phyloP scores from a whole-genome alignment of 2,888 invertebrate species.

The Ptilodon capucinus region DNA sequence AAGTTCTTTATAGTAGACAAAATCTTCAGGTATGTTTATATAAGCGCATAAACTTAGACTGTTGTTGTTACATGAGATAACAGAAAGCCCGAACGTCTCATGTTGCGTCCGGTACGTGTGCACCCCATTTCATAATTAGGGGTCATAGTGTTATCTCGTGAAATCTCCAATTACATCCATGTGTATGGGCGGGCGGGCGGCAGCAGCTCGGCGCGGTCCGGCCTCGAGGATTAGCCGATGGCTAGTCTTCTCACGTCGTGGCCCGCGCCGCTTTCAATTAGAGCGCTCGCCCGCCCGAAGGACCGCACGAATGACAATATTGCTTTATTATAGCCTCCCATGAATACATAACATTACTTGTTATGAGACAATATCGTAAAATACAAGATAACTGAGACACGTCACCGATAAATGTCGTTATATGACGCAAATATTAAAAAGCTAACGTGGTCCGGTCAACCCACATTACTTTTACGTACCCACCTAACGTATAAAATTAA shows the following conservation, averaged over 20 bases:
- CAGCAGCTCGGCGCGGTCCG: conserved; percentile 35
- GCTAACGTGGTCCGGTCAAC: conserved; percentile 23
- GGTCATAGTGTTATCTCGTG: conserved; percentile 76
- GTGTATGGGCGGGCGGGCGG: conserved; percentile 42
- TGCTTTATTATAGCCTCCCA: conserved; percentile 61
- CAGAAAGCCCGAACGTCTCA: conserved; percentile 27
- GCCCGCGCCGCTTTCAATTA: conserved; percentile 70
- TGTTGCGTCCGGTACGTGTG: conserved; percentile 38
- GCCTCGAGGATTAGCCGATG: conserved; percentile 66
- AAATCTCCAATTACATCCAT: conserved; percentile 75
- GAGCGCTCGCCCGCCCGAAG: conserved; percentile 36
- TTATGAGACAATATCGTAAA: conserved; percentile 36
- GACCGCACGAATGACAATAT: conserved; percentile 60
- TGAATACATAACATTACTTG: conserved; percentile 54
- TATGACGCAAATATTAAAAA: conserved; percentile 19
- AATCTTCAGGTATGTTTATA: neutral
- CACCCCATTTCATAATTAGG: conserved; percentile 61
- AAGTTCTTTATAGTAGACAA: too few species aligned
- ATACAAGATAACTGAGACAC: conserved; percentile 21
- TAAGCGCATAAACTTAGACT: conserved; percentile 16
- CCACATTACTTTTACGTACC: conserved; percentile 30
- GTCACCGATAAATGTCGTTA: conserved; percentile 18
- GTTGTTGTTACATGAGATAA: conserved; percentile 26
- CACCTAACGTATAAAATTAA: conserved; percentile 44
- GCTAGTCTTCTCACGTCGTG: conserved; percentile 78